Evolutionary conservation across 2,888 invertebrate species (phyloP).

Genomic region (Liodrosophila aerea): DNA sequence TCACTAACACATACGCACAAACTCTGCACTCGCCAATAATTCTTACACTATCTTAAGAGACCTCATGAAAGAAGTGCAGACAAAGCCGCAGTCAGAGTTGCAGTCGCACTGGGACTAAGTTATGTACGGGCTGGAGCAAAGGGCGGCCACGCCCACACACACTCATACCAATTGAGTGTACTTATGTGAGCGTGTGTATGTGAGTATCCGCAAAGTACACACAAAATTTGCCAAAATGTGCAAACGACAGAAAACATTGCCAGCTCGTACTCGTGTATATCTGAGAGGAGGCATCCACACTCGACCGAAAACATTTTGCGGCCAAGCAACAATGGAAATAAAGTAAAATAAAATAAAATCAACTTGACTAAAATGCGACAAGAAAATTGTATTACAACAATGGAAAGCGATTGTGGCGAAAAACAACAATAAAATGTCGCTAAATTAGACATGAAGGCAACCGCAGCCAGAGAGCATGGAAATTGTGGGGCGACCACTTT

Average conservation of each 20-base stretch:
- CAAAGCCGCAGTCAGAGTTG: slow-evolving; percentile 64
- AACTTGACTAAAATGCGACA: slow-evolving; percentile 77
- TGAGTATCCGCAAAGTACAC: slow-evolving; percentile 64
- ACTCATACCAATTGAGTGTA: slow-evolving; percentile 13
- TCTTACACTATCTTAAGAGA: slow-evolving; percentile 71
- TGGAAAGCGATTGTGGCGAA: slow-evolving; percentile 78
- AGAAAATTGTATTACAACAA: slow-evolving; percentile 78
- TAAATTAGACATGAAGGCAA: slow-evolving; percentile 81
- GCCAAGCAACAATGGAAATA: slow-evolving; percentile 68
- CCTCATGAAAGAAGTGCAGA: slow-evolving; percentile 72
- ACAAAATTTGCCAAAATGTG: slow-evolving; percentile 71
- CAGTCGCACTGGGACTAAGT: slow-evolving; percentile 50
- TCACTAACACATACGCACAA: too few relatives aligned
- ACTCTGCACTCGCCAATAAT: slow-evolving; percentile 60
- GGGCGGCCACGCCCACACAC: slow-evolving; percentile 40
- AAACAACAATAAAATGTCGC: slow-evolving; percentile 80
- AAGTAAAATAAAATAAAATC: slow-evolving; percentile 57
- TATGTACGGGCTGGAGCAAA: slow-evolving; percentile 44
- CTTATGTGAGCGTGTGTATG: too few relatives aligned
- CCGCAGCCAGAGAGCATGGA: slow-evolving; percentile 61
- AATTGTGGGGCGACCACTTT: slow-evolving; percentile 31
- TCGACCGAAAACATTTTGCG: slow-evolving; percentile 56
- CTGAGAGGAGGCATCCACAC: slow-evolving; percentile 26
- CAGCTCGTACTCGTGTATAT: slow-evolving; percentile 14
- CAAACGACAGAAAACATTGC: slow-evolving; percentile 68